These are phyloP conservation scores for Caenorhabditis japonica DNA, from an alignment of 2,888 invertebrate species.

Conservation along the genomic window DNA sequence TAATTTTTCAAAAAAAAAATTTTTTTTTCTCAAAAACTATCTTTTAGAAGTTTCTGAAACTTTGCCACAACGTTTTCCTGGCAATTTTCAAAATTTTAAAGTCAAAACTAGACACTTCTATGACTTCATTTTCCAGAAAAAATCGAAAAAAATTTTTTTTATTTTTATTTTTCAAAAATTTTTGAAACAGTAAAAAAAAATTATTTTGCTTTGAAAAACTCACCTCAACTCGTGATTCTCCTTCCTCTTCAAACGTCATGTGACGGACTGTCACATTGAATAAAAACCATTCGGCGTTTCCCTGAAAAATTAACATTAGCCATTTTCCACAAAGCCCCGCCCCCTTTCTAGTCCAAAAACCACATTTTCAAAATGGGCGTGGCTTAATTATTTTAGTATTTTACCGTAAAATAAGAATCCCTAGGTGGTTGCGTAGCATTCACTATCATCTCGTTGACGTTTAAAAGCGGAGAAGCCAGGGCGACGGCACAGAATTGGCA, in stretches of 20 bases:
- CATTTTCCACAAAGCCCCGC: too few relatives aligned
- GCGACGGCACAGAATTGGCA: slow-evolving; percentile 73
- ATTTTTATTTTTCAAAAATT: too few relatives aligned
- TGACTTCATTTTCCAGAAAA: too few relatives aligned
- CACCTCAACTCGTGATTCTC: slow-evolving; percentile 53
- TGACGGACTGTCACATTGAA: slow-evolving; percentile 72
- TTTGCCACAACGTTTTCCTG: not conserved
- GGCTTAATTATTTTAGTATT: not conserved
- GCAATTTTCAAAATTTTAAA: too few relatives aligned
- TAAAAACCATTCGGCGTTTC: slow-evolving; percentile 75
- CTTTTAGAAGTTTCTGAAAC: too few relatives aligned
- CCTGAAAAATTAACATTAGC: slow-evolving; percentile 48
- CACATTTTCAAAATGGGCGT: not conserved
- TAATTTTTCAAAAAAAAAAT: too few relatives aligned
- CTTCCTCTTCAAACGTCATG: slow-evolving; percentile 70
- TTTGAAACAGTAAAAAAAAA: too few relatives aligned
- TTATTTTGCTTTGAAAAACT: too few relatives aligned
- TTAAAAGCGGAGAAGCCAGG: slow-evolving; percentile 69
- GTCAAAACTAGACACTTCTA: too few relatives aligned
- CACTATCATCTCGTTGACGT: slow-evolving; percentile 72
- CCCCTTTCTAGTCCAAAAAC: too few relatives aligned
- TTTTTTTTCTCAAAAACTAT: too few relatives aligned
- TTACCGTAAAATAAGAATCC: slow-evolving; percentile 71
- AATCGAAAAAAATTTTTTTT: too few relatives aligned
- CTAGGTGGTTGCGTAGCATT: slow-evolving; percentile 69